Base-by-base conservation (phyloP, 2,113 vertebrate species). In the Numenius arquata region DNA sequence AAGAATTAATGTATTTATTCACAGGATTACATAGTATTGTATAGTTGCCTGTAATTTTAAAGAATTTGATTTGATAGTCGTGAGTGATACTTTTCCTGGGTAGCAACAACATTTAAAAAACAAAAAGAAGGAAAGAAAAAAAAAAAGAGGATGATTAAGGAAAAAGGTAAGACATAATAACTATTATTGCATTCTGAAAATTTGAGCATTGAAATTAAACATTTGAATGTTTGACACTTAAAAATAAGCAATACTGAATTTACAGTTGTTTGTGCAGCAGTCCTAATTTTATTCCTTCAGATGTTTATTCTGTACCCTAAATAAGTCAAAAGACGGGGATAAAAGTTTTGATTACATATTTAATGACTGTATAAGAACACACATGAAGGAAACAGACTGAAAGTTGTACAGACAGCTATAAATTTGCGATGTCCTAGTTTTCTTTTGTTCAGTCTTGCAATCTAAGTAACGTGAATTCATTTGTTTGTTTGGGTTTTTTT, bases 251-350 rank as follows among this genome's bases (percentile, higher is more conserved):
- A 4, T 77, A 68, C 48, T 89, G 53, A 61, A 80, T 91, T 91
- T 67, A 30, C 61, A 59, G 45, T 70, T 91, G 43, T 71, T 88
- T 93, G 55, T 77, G 59, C 67, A 53, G 27, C 38, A 63, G 62
- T 75, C 40, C 20, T 93, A 29, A 73, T 90, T 93, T 92, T 93
- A 84, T 77, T 93, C 47, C 53, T 73, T 97, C 78, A 83, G 71
- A 62, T 88, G 59, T 85, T 93, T 91, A 59, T 93, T 85, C 71
- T 74, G 38, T 96, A 91, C 50, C 88, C 90, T 95, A 70, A 73
- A 88, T 94, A 95, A 96, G 62, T 93, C 95, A 88, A 66, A 93
- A 76, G 38, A 76, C 20, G 3, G 16, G 25, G 40, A 73, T 94
- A 66, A 85, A 93, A 94, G 22, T 73, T 93, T 68, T 68, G 22